Base-by-base conservation (phyloP, 2,797 vertebrate species). In the Fistularia commersonii region DNA sequence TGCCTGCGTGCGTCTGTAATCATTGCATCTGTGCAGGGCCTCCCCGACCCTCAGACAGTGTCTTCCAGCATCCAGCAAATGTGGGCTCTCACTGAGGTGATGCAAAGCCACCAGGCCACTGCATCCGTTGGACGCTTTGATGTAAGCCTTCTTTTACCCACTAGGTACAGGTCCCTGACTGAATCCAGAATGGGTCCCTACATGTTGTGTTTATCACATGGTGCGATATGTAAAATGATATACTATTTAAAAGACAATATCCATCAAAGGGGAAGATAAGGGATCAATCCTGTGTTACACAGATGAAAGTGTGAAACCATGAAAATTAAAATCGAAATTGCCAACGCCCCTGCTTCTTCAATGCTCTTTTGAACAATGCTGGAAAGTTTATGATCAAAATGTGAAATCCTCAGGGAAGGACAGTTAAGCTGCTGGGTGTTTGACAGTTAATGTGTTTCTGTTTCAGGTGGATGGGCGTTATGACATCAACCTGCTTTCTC, bases 61-160 rank as follows among this genome's bases (percentile, higher is more conserved):
- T 97, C 96, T 0, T 93, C 93, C 0, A 93, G 94, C 47, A 90
- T 97, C 32, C 95, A 98, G 87, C 96, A 95, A 74, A 97, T 99
- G 96, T 98, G 95, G 95, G 93, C 93, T 31, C 86, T 98, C 76
- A 97, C 95, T 0, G 95, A 99, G 74, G 92, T 99, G 79, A 94
- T 97, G 91, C 93, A 91, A 66, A 92, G 89, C 75, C 94, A 86
- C 79, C 93, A 93, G 71, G 92, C 91, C 1, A 87, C 91, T 0
- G 83, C 93, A 3, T 92, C 91, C 52, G 93, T 99, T 0, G 95
- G 96, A 51, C 93, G 96, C 9, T 99, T 98, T 6, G 94, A 98
- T 0, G 96, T 97, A 82, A 96, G 94, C 93, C 3, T 23, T n/a
- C 35, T 36, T 7, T 36, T 7, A 8, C 6, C 9, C 11, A 42